Evolutionary conservation across 2,797 vertebrate genomes (phyloP), one percentile per base, ranked within the genome.

Genomic region (Acridotheres tristis): DNA sequence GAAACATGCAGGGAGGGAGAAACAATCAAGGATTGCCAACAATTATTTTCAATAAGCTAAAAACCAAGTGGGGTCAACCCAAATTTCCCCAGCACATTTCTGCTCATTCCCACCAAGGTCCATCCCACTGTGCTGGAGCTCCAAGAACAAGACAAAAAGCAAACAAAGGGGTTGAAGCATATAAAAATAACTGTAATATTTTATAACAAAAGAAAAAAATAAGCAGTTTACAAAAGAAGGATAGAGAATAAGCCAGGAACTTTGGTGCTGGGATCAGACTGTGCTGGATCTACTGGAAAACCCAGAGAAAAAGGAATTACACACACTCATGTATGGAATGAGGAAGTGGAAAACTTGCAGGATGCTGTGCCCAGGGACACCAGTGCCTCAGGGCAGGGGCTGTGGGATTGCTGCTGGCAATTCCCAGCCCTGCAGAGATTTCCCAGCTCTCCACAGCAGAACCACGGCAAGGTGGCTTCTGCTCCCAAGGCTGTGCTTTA

Each of bases 241-340:
- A 15, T 0, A 30, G 8, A 48, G 4, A 22, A 8, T 10, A 51
- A 22, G 13, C 23, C 40, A 17, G 22, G 40, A 55, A 16, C 23
- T 50, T 47, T 17, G 48, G 43, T 66, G 76, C 6, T 11, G 50
- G 73, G 20, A 57, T n/a, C 25, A 29, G 55, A 42, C 29, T 0
- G 1, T 14, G 12, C 21, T 42, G 65, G 36, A 62, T 11, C 27
- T 20, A 29, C 53, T 53, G 4, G 0, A 21, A 36, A 51, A 69
- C 5, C 18, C 69, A 34, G 26, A 20, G 61, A 9, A 20, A 30
- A 61, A n/a, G n/a, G 62, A 43, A 13, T 16, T 5, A 13, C 17
- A 38, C 38, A 9, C 1, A 0, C n/a, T 53, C 13, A 2, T 0
- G n/a, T 7, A 7, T 0, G 5, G 38, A 59, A 27, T 29, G 47